Evolutionary conservation across 1,140 invertebrate genomes (phyloP), one percentile per base, ranked within the genome.

Genomic region (Bombus difficillimus): DNA sequence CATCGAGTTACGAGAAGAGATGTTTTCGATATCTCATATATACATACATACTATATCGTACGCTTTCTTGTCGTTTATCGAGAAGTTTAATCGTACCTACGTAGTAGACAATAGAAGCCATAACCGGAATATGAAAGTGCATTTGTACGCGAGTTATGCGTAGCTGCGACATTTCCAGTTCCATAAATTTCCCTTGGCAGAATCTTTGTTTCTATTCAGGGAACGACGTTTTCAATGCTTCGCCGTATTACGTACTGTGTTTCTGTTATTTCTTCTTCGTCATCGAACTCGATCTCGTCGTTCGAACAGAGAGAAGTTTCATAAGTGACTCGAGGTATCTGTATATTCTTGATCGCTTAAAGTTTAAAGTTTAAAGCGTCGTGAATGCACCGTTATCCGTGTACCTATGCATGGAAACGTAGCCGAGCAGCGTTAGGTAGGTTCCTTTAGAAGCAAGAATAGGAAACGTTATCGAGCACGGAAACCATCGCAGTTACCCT

Each of bases 401-500:
- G 13, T 71, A 15, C 13, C 8, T 15, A n/a, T 57, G 79, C 12
- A 43, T 22, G 87, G 73, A 64, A 59, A 22, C 32, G 53, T 34
- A 28, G 77, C 37, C 8, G 32, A 15, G 5, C 9, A 59, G 0
- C 9, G 73, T 18, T 53, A 53, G 41, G 69, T 32, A 47, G 28
- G 43, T 73, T 75, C 53, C 59, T 69, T 57, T 18, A 47, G 32
- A 43, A 77, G 15, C 28, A 75, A 82, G 71, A 86, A 66, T 85
- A 84, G 84, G 74, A 80, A 91, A 88, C 84, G 84, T 90, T 88
- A 90, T 92, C 85, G 81, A 62, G 69, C 83, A 80, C 76, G 75
- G 82, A 88, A 86, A 89, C 87, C 41, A 76, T 66, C 73, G n/a
- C 77, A 87, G 78, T 91, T 88, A 83, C 82, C 81, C 73, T 88